Base-by-base conservation (phyloP, 2,113 vertebrate genomes). In the Suncus etruscus region DNA sequence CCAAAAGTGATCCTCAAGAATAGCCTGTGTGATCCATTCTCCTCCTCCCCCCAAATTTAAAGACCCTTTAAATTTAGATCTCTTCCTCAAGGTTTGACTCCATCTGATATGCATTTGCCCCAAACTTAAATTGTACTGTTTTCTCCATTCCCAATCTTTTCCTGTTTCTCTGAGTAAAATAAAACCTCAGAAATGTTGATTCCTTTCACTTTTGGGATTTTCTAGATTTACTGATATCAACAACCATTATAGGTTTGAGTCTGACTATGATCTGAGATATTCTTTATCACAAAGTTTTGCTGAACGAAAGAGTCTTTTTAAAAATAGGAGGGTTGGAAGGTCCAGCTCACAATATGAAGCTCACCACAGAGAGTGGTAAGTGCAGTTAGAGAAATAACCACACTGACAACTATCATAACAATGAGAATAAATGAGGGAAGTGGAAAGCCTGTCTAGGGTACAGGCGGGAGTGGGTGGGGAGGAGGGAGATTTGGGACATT, bases 201-300 rank as follows among this genome's bases (percentile, higher is more conserved):
- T 31, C 54, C 48, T 89, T 88, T 86, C 18, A 48, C 29, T 91
- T 74, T 29, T 84, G 82, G 75, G 48, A 88, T 69, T 65, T 54
- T 75, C 82, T 61, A 61, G 83, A 58, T 15, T 32, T 31, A 45
- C 16, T 83, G 24, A 32, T 22, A 80, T 25, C 2, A 66, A 61
- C 11, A 9, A 51, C 76, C 6, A 58, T 61, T 61, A 12, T 11
- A 8, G 69, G 78, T 58, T 79, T 61, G 51, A 87, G 39, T 58
- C 50, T 82, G 25, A 32, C 58, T 68, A 78, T 10, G 58, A 12
- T 47, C 78, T n/a, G 66, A 48, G 61, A 78, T 69, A 6, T 16
- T 76, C 45, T 69, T 83, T 69, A 24, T 87, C 39, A 63, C 18
- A 75, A 69, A 74, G 63, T 66, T 12, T 66, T 29, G 7, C 27